phyloP scores from a whole-genome alignment of 2,797 vertebrate genomes.

The Synaphobranchus kaupii region DNA sequence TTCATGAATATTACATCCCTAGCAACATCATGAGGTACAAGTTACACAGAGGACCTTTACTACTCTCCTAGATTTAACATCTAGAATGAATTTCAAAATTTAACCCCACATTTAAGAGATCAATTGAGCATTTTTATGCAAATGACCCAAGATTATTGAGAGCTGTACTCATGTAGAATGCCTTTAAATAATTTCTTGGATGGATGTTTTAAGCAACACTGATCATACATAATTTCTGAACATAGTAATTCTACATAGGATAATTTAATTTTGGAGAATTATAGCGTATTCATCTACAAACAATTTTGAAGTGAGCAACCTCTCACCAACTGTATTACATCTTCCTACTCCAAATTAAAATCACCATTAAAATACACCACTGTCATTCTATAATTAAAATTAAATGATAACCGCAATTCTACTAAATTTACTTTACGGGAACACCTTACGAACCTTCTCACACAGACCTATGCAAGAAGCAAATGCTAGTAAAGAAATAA shows the following conservation, averaged over 20 bases:
- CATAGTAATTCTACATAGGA: not conserved
- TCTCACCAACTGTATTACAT: not conserved
- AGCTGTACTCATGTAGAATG: not conserved
- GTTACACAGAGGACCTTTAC: not conserved
- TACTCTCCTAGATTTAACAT: not conserved
- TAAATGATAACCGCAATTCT: not conserved
- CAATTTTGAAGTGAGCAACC: not conserved
- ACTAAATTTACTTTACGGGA: not conserved
- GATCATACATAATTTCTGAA: not conserved
- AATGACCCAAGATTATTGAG: not conserved
- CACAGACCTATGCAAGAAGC: not conserved
- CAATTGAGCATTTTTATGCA: constrained; percentile 11
- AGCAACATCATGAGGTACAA: not conserved
- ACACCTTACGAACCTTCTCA: not conserved
- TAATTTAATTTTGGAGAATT: not conserved
- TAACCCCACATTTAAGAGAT: not conserved
- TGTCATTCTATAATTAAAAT: not conserved
- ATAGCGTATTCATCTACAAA: not conserved
- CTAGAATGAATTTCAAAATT: not conserved
- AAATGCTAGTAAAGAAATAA: not conserved
- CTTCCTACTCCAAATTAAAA: not conserved
- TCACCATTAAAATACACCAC: not conserved
- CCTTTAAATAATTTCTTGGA: not conserved
- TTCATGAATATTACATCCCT: not conserved
- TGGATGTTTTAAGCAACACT: not conserved